Base-by-base conservation (phyloP, 2,888 invertebrate genomes). In the Ornithoptera alexandrae region DNA sequence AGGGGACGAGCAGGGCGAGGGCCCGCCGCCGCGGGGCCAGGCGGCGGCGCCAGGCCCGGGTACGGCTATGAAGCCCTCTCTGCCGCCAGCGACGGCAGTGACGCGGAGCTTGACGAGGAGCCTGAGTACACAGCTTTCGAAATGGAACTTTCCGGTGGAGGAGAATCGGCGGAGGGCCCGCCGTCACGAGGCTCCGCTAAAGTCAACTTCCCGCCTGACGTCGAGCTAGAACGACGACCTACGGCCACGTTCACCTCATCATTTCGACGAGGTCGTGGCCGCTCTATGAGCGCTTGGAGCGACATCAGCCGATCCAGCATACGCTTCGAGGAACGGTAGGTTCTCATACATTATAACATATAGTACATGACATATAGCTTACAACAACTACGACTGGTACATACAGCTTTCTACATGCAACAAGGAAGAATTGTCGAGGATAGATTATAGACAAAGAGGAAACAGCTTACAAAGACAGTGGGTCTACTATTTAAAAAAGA, bases 231-330 rank as follows among this genome's bases (percentile, higher is more conserved):
- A 84, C 84, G 90, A 22, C 83, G 92, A 24, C 87, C 93, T 17
- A 89, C 90, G 2, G 87, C 90, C 59, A 81, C 92, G 24, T 85
- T 92, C 68, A 75, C 92, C 39, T 90, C 93, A 12, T 83, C 88
- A 62, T 89, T 93, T 74, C 93, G 93, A 76, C 88, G 94, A 22
- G 93, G 91, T 72, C 93, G 89, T 84, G 97, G 94, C 2, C 93
- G 95, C 56, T 97, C 97, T 74, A 96, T 97, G 96, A 97, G 97
- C 81, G 97, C 96, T 57, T 97, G 97, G 97, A 97, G 97, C 80
- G 97, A 97, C 82, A 95, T 97, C 83, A 97, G 97, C 80, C 94
- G 97, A 69, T 96, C 96, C 76, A 97, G 96, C 84, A 96, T 96
- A 93, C 94, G 95, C 79, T 93, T 96, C 80, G 96, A 96, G 76